Evolutionary conservation across 2,888 invertebrate species (phyloP).

Genomic region (Erebia epiphron): DNA sequence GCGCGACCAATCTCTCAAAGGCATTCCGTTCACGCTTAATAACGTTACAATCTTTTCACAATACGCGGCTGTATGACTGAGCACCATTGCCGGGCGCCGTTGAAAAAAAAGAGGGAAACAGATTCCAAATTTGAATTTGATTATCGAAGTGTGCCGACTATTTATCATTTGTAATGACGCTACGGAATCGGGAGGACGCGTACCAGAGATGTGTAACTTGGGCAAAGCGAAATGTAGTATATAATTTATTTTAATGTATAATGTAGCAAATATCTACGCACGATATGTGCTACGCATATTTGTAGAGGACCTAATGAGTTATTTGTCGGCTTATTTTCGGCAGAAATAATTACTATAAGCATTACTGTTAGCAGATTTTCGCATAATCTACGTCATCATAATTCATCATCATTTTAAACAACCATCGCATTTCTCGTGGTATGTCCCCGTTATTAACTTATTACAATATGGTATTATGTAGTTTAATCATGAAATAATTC

Average conservation of each 20-base stretch:
- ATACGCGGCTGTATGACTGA: slow-evolving; percentile 67
- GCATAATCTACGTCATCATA: too few relatives aligned
- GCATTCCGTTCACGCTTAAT: slow-evolving; percentile 80
- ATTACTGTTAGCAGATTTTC: too few relatives aligned
- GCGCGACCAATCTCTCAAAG: slow-evolving; percentile 83
- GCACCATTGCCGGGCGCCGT: slow-evolving; percentile 48
- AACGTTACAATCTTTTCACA: slow-evolving; percentile 81
- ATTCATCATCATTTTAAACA: too few relatives aligned
- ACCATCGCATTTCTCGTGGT: too few relatives aligned
- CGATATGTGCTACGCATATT: background rate
- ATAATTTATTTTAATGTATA: background rate
- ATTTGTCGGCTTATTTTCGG: too few relatives aligned
- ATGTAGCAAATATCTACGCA: background rate
- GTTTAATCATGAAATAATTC: too few relatives aligned
- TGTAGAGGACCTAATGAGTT: too few relatives aligned
- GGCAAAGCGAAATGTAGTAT: background rate
- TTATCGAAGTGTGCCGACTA: slow-evolving; percentile 82
- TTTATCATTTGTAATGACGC: slow-evolving; percentile 82
- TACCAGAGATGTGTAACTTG: slow-evolving; percentile 12
- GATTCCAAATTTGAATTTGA: slow-evolving; percentile 83
- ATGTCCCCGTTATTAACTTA: too few relatives aligned
- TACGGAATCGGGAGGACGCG: slow-evolving; percentile 58
- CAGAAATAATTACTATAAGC: too few relatives aligned
- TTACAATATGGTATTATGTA: too few relatives aligned
- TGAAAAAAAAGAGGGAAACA: slow-evolving; percentile 73